Percentiles rank a stretch among this genome's conserved stretches.
These are phyloP conservation scores for Proisotoma minuta DNA, from an alignment of 2,888 invertebrate species.

Conservation along the genomic window DNA sequence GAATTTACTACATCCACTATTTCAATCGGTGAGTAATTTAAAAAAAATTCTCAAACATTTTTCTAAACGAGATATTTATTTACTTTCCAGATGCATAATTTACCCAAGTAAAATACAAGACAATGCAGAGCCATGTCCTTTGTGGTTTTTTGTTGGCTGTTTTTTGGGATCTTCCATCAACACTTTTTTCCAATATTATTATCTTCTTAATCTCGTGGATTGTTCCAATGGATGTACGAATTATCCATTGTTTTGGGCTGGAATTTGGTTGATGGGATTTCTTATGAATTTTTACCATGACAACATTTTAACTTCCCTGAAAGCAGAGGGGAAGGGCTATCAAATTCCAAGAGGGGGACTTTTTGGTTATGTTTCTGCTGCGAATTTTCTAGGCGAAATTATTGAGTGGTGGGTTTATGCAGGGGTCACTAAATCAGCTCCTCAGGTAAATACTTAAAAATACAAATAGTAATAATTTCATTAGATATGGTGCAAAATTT, in stretches of 20 bases:
- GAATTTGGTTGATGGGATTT: background rate
- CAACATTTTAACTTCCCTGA: background rate
- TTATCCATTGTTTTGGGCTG: too few species aligned
- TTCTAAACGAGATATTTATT: too few species aligned
- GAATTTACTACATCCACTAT: background rate
- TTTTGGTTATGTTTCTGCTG: background rate
- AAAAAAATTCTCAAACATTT: too few species aligned
- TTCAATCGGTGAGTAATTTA: conserved; percentile 2
- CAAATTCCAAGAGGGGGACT: background rate
- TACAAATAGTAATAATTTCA: too few species aligned
- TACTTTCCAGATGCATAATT: too few species aligned
- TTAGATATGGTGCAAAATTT: too few species aligned
- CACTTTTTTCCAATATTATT: background rate
- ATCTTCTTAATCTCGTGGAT: too few species aligned
- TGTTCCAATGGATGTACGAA: too few species aligned
- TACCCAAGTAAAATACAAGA: background rate
- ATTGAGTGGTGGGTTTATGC: background rate
- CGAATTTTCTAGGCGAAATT: background rate
- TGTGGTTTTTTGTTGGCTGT: background rate
- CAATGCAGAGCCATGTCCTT: background rate
- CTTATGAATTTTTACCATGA: background rate
- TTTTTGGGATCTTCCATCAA: background rate
- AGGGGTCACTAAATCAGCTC: background rate
- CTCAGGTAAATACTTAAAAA: background rate
- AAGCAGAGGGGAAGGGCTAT: background rate